Conservation (phyloP, 2,113 vertebrate species). For the Parus major region DNA sequence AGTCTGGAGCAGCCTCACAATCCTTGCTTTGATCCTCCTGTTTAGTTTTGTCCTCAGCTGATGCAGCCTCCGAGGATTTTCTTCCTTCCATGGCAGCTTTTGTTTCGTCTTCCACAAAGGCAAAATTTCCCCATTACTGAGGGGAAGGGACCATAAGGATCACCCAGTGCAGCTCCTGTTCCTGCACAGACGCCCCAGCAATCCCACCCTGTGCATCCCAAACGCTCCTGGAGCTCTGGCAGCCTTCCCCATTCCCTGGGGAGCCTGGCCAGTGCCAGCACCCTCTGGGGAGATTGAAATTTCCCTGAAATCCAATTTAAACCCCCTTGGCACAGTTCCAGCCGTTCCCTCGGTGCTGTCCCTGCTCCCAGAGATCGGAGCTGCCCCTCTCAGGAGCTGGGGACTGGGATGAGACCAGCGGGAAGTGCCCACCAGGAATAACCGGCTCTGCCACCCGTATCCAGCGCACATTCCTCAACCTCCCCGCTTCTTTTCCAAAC, state of each 20-base stretch:
- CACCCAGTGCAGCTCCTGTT: no score
- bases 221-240: neutral
- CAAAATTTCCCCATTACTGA: slow-evolving; percentile 32
- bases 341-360: accelerated
- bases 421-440: accelerated
- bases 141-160: neutral
- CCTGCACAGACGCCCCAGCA: neutral
- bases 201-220: neutral
- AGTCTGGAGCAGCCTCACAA: slow-evolving; percentile 76
- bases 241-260: neutral
- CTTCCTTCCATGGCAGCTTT: slow-evolving; percentile 51
- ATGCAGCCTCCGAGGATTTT: slow-evolving; percentile 58
- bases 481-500: accelerated
- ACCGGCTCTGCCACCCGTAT: accelerated
- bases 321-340: accelerated
- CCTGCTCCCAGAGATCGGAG: neutral
- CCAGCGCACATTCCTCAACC: accelerated
- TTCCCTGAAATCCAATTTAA: neutral
- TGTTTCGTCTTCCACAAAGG: slow-evolving; percentile 64
- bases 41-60: slow-evolving; percentile 53
- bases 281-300: neutral
- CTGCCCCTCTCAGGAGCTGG: neutral
- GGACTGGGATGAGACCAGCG: accelerated
- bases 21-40: slow-evolving; percentile 59
- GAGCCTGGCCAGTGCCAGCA: neutral